Evolutionary conservation across 2,113 vertebrate genomes (phyloP).

Genomic region (Azemiops feae): DNA sequence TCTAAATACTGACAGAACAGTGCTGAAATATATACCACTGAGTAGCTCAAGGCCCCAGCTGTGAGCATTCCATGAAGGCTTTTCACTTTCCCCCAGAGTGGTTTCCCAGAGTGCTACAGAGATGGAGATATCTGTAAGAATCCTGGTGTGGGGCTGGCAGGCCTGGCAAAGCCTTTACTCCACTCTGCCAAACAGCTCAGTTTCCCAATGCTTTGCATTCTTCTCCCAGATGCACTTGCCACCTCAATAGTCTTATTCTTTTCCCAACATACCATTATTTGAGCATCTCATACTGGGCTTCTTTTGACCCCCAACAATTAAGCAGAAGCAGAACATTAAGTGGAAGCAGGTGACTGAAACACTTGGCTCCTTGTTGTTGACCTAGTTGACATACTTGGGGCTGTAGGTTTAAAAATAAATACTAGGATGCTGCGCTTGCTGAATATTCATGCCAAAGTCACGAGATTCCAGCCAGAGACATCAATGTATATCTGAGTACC

Average conservation of each 20-base stretch:
- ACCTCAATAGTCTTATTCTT: background rate
- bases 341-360: constrained; percentile 22
- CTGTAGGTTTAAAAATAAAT: background rate
- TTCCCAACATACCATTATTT: constrained; percentile 14
- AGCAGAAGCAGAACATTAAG: constrained; percentile 15
- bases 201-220: background rate
- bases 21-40: background rate
- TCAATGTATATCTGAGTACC: background rate
- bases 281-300: background rate
- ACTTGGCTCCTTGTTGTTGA: background rate
- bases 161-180: constrained; percentile 4
- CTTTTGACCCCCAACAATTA: background rate
- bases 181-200: background rate
- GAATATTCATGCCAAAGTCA: constrained; percentile 28
- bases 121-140: constrained; percentile 1
- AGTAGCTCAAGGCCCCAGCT: background rate
- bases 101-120: background rate
- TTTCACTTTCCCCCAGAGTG: background rate
- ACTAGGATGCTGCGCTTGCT: background rate
- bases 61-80: constrained; percentile 14
- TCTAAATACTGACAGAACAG: background rate
- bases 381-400: background rate
- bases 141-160: background rate
- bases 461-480: background rate
- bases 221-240: background rate